Conservation (phyloP, 1,140 invertebrate species). For the Ectropis grisescens region DNA sequence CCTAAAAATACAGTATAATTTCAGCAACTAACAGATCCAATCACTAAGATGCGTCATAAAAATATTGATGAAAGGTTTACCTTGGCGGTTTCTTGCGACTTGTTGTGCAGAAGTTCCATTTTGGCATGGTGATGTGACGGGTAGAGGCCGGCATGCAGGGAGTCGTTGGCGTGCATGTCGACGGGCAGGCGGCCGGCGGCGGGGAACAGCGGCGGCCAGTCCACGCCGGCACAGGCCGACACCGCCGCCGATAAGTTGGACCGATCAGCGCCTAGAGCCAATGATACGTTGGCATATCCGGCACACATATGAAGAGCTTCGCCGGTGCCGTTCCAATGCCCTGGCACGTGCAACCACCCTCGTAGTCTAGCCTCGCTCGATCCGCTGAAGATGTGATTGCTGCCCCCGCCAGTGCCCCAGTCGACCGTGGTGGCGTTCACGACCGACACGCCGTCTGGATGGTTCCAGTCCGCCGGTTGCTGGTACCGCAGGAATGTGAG, state of each 20-base stretch:
- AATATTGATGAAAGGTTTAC: constrained; percentile 43
- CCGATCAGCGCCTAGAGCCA: constrained; percentile 27
- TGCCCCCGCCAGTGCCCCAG: constrained; percentile 78
- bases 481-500: constrained; percentile 90
- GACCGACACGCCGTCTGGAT: constrained; percentile 88
- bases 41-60: neutral
- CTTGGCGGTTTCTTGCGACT: constrained; percentile 79
- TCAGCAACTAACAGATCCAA: neutral
- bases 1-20: constrained; percentile 45
- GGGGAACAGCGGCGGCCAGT: constrained; percentile 71
- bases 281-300: constrained; percentile 64
- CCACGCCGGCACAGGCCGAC: constrained; percentile 73
- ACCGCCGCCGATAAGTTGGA: constrained; percentile 78
- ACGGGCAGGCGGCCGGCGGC: constrained; percentile 75
- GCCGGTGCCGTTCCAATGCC: constrained; percentile 75
- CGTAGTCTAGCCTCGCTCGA: constrained; percentile 81
- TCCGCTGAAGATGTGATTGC: constrained; percentile 76
- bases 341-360: constrained; percentile 85
- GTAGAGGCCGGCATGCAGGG: constrained; percentile 61
- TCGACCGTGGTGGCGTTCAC: constrained; percentile 88
- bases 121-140: constrained; percentile 78
- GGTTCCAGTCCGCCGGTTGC: constrained; percentile 85
- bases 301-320: constrained; percentile 82
- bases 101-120: constrained; percentile 84
- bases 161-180: constrained; percentile 79